Evolutionary conservation across 2,888 invertebrate species (phyloP).

Genomic region (Itoplectis maculator): DNA sequence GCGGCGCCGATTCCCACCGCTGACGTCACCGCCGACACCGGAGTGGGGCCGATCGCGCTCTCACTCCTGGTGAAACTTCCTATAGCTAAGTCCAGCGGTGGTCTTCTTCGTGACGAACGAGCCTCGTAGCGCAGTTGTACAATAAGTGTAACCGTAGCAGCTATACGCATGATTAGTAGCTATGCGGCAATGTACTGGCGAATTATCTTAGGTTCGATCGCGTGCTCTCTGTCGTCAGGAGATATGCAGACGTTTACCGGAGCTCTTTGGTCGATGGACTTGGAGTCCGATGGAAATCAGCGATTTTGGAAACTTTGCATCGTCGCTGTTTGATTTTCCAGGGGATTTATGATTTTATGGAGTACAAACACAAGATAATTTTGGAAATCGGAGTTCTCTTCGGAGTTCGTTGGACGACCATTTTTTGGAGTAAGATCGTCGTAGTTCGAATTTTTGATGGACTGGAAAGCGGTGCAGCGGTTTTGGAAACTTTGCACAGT

Average conservation of each 20-base stretch:
- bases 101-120: constrained; percentile 3
- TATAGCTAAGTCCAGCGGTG: constrained; percentile 46
- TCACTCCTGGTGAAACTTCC: not conserved
- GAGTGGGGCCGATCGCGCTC: constrained; percentile 68
- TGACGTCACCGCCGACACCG: constrained; percentile 64
- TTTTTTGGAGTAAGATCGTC: not conserved
- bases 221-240: too few relatives aligned
- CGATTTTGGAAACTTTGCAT: too few relatives aligned
- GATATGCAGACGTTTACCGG: too few relatives aligned
- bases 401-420: not conserved
- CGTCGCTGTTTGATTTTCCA: too few relatives aligned
- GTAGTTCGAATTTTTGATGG: not conserved
- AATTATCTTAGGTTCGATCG: not conserved
- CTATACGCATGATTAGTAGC: not conserved
- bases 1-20: constrained; percentile 49
- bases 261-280: too few relatives aligned
- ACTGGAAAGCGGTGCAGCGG: too few relatives aligned
- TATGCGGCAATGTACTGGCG: not conserved
- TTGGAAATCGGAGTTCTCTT: too few relatives aligned
- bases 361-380: too few relatives aligned
- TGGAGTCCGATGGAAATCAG: too few relatives aligned
- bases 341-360: too few relatives aligned
- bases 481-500: too few relatives aligned
- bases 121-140: not conserved
- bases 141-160: not conserved